Percentiles rank a stretch among this genome's conserved stretches.
Conservation (phyloP, 2,888 invertebrate genomes). For the Noctua janthina region DNA sequence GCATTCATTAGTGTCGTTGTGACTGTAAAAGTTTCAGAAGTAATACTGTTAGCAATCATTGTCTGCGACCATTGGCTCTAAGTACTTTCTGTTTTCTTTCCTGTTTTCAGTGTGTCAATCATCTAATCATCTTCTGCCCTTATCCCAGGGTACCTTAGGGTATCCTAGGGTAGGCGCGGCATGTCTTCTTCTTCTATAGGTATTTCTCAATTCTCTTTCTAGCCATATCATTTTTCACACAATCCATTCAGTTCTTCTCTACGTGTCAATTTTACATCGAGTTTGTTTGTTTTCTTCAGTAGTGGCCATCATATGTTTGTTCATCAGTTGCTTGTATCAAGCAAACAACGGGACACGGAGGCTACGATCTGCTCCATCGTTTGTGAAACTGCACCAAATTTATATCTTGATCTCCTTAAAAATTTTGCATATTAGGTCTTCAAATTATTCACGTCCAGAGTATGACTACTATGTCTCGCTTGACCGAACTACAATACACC, state of each 20-base stretch:
- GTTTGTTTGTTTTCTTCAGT: neutral
- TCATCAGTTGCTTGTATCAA: neutral
- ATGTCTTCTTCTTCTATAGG: no score
- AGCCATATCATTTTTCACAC: neutral
- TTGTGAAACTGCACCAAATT: neutral
- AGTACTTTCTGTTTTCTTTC: neutral
- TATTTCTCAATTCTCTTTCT: no score
- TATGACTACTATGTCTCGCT: neutral
- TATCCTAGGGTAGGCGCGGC: neutral
- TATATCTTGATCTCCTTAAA: neutral
- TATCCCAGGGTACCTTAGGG: neutral
- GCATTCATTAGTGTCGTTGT: neutral
- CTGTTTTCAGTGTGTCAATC: neutral
- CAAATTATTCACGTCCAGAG: neutral
- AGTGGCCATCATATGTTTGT: neutral
- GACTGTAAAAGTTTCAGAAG: neutral
- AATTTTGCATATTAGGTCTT: neutral
- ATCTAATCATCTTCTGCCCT: no score
- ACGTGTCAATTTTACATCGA: neutral
- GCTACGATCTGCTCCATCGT: neutral
- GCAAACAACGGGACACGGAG: neutral
- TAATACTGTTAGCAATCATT: neutral
- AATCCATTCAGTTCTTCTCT: neutral
- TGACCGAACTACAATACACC: neutral
- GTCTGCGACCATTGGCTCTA: neutral